These are phyloP conservation scores for Chlorops oryzae DNA, from an alignment of 1,140 invertebrate genomes.

Conservation along the genomic window DNA sequence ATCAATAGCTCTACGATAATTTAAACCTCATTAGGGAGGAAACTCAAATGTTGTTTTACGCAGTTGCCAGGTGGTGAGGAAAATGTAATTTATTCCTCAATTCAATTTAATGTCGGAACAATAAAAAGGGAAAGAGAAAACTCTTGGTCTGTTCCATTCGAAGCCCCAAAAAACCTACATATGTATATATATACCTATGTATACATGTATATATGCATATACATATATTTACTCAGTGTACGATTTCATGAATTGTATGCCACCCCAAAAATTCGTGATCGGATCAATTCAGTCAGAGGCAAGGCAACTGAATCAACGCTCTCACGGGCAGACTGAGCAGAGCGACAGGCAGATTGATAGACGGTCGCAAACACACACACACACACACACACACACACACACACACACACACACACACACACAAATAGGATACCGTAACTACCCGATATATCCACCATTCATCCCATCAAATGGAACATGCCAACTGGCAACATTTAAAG, in stretches of 20 bases:
- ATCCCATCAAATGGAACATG: too few species aligned
- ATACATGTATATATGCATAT: conserved; percentile 9
- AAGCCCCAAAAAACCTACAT: conserved; percentile 18
- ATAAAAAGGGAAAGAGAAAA: too few species aligned
- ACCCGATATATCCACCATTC: too few species aligned
- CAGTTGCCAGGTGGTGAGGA: too few species aligned
- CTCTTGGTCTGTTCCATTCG: conserved; percentile 18
- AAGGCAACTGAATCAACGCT: conserved; percentile 2
- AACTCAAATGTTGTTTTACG: too few species aligned
- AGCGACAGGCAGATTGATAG: neutral
- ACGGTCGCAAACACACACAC: conserved; percentile 28
- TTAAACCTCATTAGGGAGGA: too few species aligned
- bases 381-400: conserved; percentile 31
- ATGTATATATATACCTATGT: neutral
- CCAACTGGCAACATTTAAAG: too few species aligned
- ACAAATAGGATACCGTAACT: too few species aligned
- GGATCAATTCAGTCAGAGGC: conserved; percentile 26
- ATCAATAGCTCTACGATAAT: too few species aligned
- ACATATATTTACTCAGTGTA: conserved; percentile 27
- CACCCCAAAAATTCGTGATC: conserved; percentile 41
- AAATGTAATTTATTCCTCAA: too few species aligned
- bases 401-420: conserved; percentile 21
- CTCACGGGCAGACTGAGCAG: neutral
- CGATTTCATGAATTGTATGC: conserved; percentile 42
- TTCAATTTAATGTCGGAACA: too few species aligned